Conservation (phyloP, 2,888 invertebrate genomes). For the Hedya salicella region DNA sequence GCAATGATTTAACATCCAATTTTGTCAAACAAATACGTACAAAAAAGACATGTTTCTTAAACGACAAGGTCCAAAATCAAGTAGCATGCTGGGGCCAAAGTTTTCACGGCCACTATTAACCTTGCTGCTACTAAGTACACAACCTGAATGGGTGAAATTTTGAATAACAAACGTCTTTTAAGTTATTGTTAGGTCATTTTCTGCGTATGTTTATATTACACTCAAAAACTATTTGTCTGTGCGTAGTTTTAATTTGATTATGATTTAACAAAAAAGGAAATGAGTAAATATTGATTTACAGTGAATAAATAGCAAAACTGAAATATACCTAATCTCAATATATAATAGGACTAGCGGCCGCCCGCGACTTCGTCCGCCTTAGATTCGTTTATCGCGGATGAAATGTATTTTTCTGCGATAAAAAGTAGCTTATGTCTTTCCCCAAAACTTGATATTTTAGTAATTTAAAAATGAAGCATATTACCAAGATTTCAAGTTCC, state of each 20-base stretch:
- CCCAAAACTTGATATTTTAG: too few species aligned
- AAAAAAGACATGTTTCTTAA: neutral
- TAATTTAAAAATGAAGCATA: too few species aligned
- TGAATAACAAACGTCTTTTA: conserved; percentile 10
- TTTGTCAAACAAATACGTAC: neutral
- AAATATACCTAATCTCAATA: too few species aligned
- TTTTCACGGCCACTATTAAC: conserved; percentile 16
- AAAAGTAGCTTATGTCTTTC: too few species aligned
- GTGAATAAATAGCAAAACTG: too few species aligned
- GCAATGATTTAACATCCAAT: conserved; percentile 1
- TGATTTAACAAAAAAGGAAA: neutral
- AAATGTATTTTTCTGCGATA: too few species aligned
- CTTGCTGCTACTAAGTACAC: conserved; percentile 25
- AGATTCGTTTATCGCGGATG: too few species aligned
- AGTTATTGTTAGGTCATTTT: conserved; percentile 12
- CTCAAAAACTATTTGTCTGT: neutral
- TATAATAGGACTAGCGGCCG: too few species aligned
- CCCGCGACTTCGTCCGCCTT: too few species aligned
- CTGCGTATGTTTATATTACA: conserved; percentile 7
- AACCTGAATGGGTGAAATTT: conserved; percentile 21
- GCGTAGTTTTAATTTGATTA: neutral
- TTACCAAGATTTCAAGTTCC: too few species aligned
- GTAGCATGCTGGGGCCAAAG: neutral
- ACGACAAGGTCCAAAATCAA: conserved; percentile 8
- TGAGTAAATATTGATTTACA: too few species aligned